Base-by-base conservation (phyloP, 2,888 invertebrate species). In the Lasioglossum calceatum region DNA sequence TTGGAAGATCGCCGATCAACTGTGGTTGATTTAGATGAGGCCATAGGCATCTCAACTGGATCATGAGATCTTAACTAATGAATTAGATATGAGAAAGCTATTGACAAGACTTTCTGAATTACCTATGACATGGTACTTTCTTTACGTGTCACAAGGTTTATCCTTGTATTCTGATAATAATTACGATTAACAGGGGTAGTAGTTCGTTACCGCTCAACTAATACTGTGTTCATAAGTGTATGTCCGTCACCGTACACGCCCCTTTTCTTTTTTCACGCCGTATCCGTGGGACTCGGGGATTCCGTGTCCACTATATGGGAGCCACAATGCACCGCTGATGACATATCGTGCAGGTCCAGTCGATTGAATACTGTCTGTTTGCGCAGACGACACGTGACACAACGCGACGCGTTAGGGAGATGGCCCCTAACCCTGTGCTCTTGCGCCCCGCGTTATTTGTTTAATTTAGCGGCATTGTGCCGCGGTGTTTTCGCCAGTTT, bases 381-480 rank as follows among this genome's bases (percentile, higher is more conserved):
- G 90, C 88, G 85, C 86, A 88, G 86, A 83, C 82, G 90, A 84
- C 93, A 92, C 92, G 92, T 88, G 93, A 91, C 92, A 84, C 87
- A 77, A 47, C 72, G 19, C 7, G 39, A 16, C 39, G 81, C 75
- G 82, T 79, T 72, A 84, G 85, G 84, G 81, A 72, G 77, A 82
- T 78, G 87, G 83, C 85, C 87, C 88, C 86, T 27, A 81, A 80
- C 83, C 88, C 84, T 54, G 50, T 7, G 50, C 19, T 19, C 19
- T 7, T 50, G 50, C 50, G 79, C 58, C 61, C 58, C 73, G 73
- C 81, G 85, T 90, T 93, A 92, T 94, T 94, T 94, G 93, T 93
- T 93, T 92, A 93, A 94, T 94, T 94, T 93, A 91, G 91, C 92
- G 67, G 92, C 90, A 94, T 94, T 94, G 93, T 93, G 88, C 86